Conservation (phyloP, 1,140 invertebrate species). For the Drosophila auraria region DNA sequence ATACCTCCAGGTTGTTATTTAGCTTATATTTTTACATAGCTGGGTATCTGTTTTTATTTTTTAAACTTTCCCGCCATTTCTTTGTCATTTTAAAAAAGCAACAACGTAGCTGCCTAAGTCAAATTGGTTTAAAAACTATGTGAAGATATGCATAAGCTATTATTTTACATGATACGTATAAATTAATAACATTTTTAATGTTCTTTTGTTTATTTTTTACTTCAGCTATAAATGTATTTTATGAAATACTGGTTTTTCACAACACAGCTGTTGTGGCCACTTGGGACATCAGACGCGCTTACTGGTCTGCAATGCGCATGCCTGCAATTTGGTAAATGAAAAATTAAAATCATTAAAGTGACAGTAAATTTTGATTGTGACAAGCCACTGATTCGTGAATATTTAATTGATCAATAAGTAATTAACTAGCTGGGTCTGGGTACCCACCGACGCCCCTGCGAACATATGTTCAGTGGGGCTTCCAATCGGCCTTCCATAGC, state of each 20-base stretch:
- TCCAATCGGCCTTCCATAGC: slow-evolving; percentile 17
- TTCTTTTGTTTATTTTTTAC: background rate
- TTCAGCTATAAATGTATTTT: background rate
- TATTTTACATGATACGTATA: too few species aligned
- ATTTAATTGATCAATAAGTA: background rate
- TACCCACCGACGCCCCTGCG: slow-evolving; percentile 36
- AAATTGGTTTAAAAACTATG: too few species aligned
- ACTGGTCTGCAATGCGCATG: slow-evolving; percentile 16
- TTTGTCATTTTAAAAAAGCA: too few species aligned
- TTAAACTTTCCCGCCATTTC: too few species aligned
- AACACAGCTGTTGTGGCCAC: slow-evolving; percentile 2
- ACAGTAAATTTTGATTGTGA: background rate
- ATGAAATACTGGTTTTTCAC: background rate
- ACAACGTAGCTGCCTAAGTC: too few species aligned
- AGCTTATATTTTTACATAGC: too few species aligned
- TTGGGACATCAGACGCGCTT: background rate
- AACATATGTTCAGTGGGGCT: slow-evolving; percentile 51
- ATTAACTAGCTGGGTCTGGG: background rate
- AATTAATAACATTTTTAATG: too few species aligned
- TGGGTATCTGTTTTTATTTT: too few species aligned
- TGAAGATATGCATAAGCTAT: too few species aligned
- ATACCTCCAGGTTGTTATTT: too few species aligned
- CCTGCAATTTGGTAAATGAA: background rate
- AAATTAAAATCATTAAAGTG: slow-evolving; percentile 1
- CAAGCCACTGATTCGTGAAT: background rate